Conservation (phyloP, 2,797 vertebrate species). For the Rhinogobio ventralis region DNA sequence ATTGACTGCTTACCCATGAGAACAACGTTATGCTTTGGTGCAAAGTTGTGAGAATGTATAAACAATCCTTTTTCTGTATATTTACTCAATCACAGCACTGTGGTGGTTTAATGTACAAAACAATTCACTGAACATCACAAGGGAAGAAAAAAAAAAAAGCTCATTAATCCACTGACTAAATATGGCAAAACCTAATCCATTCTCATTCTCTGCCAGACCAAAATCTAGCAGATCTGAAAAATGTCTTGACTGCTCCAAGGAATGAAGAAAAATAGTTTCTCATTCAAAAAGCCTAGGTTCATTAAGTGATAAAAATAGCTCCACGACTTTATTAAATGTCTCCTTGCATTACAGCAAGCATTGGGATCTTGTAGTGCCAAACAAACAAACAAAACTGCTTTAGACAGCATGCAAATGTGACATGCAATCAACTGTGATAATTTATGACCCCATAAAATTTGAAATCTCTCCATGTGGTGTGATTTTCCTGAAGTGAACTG, state of each 20-base stretch:
- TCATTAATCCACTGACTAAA: slow-evolving; percentile 45
- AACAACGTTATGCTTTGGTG: background rate
- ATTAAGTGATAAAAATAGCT: slow-evolving; percentile 53
- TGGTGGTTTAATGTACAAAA: background rate
- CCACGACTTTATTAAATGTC: slow-evolving; percentile 52
- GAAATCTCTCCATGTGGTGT: slow-evolving; percentile 18
- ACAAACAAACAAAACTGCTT: slow-evolving; percentile 13
- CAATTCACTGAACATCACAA: slow-evolving; percentile 7
- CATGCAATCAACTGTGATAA: slow-evolving; percentile 36
- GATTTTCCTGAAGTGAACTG: slow-evolving; percentile 5
- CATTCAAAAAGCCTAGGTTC: slow-evolving; percentile 27
- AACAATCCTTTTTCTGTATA: background rate
- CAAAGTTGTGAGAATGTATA: background rate
- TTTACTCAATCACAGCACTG: background rate
- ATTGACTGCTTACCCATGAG: background rate
- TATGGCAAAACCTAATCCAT: slow-evolving; percentile 45
- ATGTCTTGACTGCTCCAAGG: slow-evolving; percentile 26
- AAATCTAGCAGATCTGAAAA: slow-evolving; percentile 50
- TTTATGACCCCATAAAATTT: slow-evolving; percentile 50
- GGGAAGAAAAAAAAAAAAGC: slow-evolving; percentile 41
- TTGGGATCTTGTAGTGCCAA: slow-evolving; percentile 10
- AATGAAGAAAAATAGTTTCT: slow-evolving; percentile 45
- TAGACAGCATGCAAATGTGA: slow-evolving; percentile 35
- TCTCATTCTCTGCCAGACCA: slow-evolving; percentile 36
- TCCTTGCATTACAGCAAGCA: slow-evolving; percentile 18